Evolutionary conservation across 2,113 vertebrate species (phyloP).

Genomic region (Hippocampus abdominalis): DNA sequence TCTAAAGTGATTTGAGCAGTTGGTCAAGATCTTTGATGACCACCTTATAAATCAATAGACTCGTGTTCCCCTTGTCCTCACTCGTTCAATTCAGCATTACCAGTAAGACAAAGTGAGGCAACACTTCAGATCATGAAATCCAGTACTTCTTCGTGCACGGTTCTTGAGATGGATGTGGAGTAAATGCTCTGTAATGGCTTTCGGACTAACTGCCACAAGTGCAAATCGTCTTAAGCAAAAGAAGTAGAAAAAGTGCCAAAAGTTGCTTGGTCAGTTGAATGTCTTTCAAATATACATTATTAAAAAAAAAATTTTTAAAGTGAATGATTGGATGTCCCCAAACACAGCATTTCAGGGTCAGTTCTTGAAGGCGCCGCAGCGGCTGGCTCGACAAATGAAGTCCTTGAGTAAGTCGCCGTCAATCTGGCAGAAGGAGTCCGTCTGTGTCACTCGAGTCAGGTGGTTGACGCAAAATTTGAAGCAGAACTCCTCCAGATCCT

Average conservation of each 20-base stretch:
- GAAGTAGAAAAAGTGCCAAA: slow-evolving; percentile 1
- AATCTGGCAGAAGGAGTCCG: slow-evolving; percentile 91
- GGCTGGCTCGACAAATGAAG: slow-evolving; percentile 94
- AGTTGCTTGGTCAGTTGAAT: slow-evolving; percentile 34
- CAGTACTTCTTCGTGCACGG: too few species aligned
- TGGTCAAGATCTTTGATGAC: too few species aligned
- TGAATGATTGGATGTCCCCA: not conserved
- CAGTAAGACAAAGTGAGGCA: too few species aligned
- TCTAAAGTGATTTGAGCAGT: too few species aligned
- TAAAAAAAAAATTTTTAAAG: not conserved
- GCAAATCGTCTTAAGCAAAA: not conserved
- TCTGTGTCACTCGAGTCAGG: slow-evolving; percentile 96
- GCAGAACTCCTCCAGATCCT: slow-evolving; percentile 99
- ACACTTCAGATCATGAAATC: too few species aligned
- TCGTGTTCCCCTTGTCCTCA: not conserved
- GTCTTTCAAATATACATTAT: not conserved
- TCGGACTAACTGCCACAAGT: not conserved
- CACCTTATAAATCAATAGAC: not conserved
- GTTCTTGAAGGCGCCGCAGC: slow-evolving; percentile 96
- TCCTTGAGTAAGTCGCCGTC: slow-evolving; percentile 95
- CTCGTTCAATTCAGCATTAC: too few species aligned
- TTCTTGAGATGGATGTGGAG: too few species aligned
- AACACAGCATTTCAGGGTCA: slow-evolving; percentile 59
- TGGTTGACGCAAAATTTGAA: slow-evolving; percentile 98
- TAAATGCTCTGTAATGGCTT: not conserved